Base-by-base conservation (phyloP, 2,888 invertebrate genomes). In the Drosophila sordidapex region DNA sequence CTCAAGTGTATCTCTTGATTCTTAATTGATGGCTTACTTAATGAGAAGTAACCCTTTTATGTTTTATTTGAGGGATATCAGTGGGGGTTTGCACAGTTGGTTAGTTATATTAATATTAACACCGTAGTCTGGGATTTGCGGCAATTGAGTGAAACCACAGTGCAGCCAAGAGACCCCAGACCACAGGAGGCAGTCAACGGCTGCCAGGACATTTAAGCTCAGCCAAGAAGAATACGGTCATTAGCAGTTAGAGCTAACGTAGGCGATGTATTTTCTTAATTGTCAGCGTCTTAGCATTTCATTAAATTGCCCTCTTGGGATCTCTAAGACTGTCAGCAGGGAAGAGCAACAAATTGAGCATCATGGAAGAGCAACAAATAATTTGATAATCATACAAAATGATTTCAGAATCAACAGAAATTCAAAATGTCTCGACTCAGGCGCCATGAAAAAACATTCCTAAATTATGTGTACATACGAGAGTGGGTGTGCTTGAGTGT, bases 361-460 rank as follows among this genome's bases (percentile, higher is more conserved):
- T 67, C 48, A 27, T 56, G 38, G 60, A 40, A 66, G 40, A 66
- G 40, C 79, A 69, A 61, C 56, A 73, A 83, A 74, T 68, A 71
- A 74, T 80, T 78, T 82, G 82, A 82, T 84, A 84, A 84, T 81
- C 81, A 84, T 72, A 53, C 38, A 54, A 80, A 86, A 75, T 79
- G 73, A 81, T 87, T 81, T 81, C 68, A 75, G 83, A 81, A 82
- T 85, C 82, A 82, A 88, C 88, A 86, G 60, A 70, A 76, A 76
- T 87, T 78, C 71, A 71, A 82, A 80, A 67, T 74, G 74, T 64
- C 57, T 29, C 56, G 57, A 53, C 74, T 68, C 53, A 57, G 59
- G 38, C 58, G 58, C 51, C 54, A 70, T 63, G 70, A 78, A 67
- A 51, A 79, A 56, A 25, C 74, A 74, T 76, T 85, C 76, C 75